Conservation (phyloP, 2,888 invertebrate genomes). For the Chymomyza fuscimana region DNA sequence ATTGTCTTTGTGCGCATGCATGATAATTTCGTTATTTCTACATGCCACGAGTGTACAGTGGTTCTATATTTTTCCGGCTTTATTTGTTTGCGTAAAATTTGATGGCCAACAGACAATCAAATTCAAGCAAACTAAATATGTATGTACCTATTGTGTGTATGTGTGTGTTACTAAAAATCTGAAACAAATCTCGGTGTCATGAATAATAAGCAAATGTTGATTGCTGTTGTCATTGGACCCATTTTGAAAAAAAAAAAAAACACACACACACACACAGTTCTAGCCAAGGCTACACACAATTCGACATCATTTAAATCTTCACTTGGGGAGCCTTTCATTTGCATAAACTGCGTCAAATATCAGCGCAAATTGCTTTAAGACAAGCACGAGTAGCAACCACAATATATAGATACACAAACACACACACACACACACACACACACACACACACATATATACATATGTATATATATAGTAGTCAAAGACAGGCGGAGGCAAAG, state of each 20-base stretch:
- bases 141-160: background rate
- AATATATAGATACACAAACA: background rate
- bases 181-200: conserved; percentile 59
- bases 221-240: conserved; percentile 35
- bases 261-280: background rate
- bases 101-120: conserved; percentile 38
- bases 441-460: background rate
- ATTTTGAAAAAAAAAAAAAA: background rate
- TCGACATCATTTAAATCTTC: conserved; percentile 43
- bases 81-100: conserved; percentile 6
- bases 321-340: conserved; percentile 24
- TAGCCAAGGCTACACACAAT: background rate
- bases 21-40: background rate
- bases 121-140: conserved; percentile 30
- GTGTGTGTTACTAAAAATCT: conserved; percentile 39
- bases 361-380: conserved; percentile 42
- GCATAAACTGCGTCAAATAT: conserved; percentile 47
- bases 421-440: background rate
- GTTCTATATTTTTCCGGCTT: background rate
- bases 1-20: conserved; percentile 46
- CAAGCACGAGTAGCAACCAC: conserved; percentile 4
- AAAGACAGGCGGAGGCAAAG: conserved; percentile 7
- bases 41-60: background rate
- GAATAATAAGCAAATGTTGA: conserved; percentile 64
- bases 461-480: no score